These are phyloP conservation scores for Lophotriccus pileatus DNA, from an alignment of 2,797 vertebrate genomes.

Conservation along the genomic window DNA sequence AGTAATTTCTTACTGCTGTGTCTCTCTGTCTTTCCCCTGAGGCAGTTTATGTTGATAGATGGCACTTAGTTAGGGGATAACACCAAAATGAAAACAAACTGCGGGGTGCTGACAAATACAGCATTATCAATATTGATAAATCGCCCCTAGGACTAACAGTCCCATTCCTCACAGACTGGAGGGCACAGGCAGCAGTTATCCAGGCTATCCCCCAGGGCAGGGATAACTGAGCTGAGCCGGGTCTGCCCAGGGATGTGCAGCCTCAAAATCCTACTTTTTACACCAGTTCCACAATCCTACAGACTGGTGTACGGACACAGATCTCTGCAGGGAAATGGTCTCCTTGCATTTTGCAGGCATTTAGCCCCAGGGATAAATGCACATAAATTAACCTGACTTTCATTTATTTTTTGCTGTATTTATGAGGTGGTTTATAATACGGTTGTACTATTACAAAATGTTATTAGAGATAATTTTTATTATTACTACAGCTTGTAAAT, in stretches of 20 bases:
- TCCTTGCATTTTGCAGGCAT: neutral
- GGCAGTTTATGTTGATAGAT: constrained; percentile 10
- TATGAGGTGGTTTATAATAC: neutral
- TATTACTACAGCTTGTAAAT: neutral
- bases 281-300: accelerated
- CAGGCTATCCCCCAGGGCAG: neutral
- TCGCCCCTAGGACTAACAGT: neutral
- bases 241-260: neutral
- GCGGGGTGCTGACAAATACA: neutral
- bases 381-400: neutral
- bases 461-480: constrained; percentile 13
- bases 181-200: neutral
- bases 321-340: neutral
- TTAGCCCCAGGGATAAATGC: neutral
- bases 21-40: neutral
- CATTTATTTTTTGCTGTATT: constrained; percentile 2
- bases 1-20: neutral
- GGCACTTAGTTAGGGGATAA: neutral
- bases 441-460: neutral
- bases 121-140: neutral
- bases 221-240: neutral
- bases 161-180: neutral
- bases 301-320: accelerated
- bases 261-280: neutral
- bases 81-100: neutral